Base-by-base conservation (phyloP, 2,113 vertebrate genomes). In the Osmerus eperlanus region DNA sequence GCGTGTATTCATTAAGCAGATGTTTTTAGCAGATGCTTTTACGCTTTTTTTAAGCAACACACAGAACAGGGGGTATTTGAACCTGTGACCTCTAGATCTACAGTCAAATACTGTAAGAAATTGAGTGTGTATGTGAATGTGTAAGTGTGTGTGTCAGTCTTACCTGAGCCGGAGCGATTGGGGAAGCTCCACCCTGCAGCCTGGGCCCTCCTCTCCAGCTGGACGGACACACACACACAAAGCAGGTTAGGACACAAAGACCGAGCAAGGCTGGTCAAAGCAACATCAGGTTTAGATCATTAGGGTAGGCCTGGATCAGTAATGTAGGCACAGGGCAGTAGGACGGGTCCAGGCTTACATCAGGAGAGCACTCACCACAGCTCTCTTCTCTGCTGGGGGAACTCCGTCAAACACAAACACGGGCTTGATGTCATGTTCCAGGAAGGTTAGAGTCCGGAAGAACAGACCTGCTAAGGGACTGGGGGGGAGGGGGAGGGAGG, bases 351-450 rank as follows among this genome's bases (percentile, higher is more conserved):
- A 36, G 28, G 11, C 19, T 19, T 14, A 19, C 3, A 51, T 59
- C 61, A 51, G 47, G 60, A n/a, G 19, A 28, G 25, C 36, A 79
- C 91, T 91, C 78, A 93, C 92, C 79, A 83, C 84, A 64, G 84
- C 67, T 28, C 11, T 76, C 77, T 93, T 93, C 70, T 93, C 88
- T 54, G 11, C 19, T 0, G 92, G 92, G 62, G 92, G 92, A 21
- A 60, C 81, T 68, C 92, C 92, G 13, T 93, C 92, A 71, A 93
- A 89, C 54, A 93, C 91, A 89, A 91, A 93, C 25, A 93, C 91
- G 0, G 92, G 92, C 78, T 91, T 93, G 75, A 93, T 92, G 79
- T 85, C 90, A 54, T 92, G 85, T 79, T 93, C 92, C 78, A 93
- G 83, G 75, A 93, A 89, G 16, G 90, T 88, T 65, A 93, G 87